Percentiles rank a stretch among this genome's conserved stretches.
These are phyloP conservation scores for Axea sp. DNA, from an alignment of 2,888 invertebrate genomes.

Conservation along the genomic window DNA sequence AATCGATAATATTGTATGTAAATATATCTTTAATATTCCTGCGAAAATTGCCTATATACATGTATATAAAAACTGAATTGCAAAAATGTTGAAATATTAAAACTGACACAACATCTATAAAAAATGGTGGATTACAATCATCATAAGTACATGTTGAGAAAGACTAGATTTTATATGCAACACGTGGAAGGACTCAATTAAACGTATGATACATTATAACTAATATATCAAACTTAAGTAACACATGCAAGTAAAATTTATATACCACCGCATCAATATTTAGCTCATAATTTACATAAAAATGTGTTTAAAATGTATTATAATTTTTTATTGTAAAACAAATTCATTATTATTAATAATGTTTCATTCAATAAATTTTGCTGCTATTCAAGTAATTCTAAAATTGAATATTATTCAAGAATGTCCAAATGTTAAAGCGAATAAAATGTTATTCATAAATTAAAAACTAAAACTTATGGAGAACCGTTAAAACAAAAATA, in stretches of 20 bases:
- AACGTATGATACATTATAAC: slow-evolving; percentile 10
- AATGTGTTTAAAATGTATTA: no score
- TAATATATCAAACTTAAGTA: slow-evolving; percentile 32
- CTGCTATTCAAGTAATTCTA: no score
- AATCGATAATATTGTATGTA: no score
- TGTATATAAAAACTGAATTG: slow-evolving; percentile 22
- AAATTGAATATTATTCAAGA: no score
- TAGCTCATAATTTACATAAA: background rate
- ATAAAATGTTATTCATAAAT: no score
- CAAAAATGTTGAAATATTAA: slow-evolving; percentile 22
- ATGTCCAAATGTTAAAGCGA: no score
- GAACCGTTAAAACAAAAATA: no score
- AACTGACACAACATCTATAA: background rate
- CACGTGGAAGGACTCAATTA: slow-evolving; percentile 41
- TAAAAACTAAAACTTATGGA: no score
- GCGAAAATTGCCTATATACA: slow-evolving; percentile 11
- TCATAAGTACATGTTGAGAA: slow-evolving; percentile 62
- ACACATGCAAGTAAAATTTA: slow-evolving; percentile 2
- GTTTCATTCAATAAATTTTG: no score
- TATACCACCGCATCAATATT: slow-evolving; percentile 1
- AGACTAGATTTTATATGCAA: slow-evolving; percentile 73
- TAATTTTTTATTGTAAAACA: no score
- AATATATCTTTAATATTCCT: slow-evolving; percentile 6
- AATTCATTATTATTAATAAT: no score
- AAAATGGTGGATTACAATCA: slow-evolving; percentile 29